phyloP scores from a whole-genome alignment of 2,888 invertebrate genomes.

The Lepas anatifera region DNA sequence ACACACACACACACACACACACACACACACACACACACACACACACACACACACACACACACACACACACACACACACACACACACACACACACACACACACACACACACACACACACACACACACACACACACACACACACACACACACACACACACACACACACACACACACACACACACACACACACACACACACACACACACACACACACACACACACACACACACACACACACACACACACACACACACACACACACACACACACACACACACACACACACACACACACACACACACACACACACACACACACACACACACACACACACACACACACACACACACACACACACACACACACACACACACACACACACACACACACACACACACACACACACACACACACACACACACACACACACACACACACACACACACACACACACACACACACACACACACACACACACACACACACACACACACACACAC shows the following conservation, averaged over 20 bases:
- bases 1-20: neutral
- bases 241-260: neutral
- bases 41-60: neutral
- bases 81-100: neutral
- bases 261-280: neutral
- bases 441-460: neutral
- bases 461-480: neutral
- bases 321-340: neutral
- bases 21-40: neutral
- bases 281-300: neutral
- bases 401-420: neutral
- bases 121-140: neutral
- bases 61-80: neutral
- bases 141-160: neutral
- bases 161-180: neutral
- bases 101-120: neutral
- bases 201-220: neutral
- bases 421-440: neutral
- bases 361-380: conserved; percentile 4
- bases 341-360: neutral
- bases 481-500: neutral
- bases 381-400: neutral
- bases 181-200: neutral
- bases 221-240: neutral
- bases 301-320: neutral